A percentile compares a stretch with the other conserved stretches of the same genome.
Evolutionary conservation across 2,888 invertebrate species (phyloP).

Genomic region (Chrysolina oricalcia): DNA sequence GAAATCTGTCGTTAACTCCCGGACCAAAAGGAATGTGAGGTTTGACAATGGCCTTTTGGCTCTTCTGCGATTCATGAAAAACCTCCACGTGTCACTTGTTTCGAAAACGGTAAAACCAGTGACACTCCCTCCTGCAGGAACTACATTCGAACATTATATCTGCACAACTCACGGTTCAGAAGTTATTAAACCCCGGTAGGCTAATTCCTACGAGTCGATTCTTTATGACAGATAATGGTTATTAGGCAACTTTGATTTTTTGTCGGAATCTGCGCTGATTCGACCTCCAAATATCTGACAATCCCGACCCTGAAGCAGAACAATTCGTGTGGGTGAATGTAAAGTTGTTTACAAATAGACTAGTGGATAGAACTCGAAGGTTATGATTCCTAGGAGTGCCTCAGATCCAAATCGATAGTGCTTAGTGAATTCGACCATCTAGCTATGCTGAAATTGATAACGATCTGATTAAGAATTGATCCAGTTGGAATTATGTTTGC

Average conservation of each 20-base stretch:
- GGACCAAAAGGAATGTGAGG: too few relatives aligned
- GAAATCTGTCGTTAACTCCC: too few relatives aligned
- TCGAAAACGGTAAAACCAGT: background rate
- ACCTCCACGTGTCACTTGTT: background rate
- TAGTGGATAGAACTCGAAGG: constrained; percentile 42
- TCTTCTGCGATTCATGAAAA: too few relatives aligned
- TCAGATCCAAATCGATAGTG: background rate
- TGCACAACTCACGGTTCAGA: background rate
- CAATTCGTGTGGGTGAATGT: constrained; percentile 54
- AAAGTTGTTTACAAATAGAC: constrained; percentile 43
- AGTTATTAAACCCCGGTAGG: constrained; percentile 2
- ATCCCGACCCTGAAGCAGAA: constrained; percentile 32
- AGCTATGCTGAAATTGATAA: constrained; percentile 2
- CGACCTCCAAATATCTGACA: constrained; percentile 23
- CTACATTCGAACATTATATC: background rate
- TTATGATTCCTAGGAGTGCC: constrained; percentile 29
- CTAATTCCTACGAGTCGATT: background rate
- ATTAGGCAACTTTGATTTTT: constrained; percentile 5
- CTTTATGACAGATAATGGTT: constrained; percentile 3
- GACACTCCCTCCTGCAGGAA: background rate
- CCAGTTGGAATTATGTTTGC: background rate
- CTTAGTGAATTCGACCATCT: background rate
- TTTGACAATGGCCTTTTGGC: background rate
- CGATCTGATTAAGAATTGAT: constrained; percentile 11
- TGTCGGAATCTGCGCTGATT: background rate